Evolutionary conservation across 2,797 vertebrate species (phyloP), one percentile per base, ranked within the genome.

Genomic region (Ambastaia sidthimunki): DNA sequence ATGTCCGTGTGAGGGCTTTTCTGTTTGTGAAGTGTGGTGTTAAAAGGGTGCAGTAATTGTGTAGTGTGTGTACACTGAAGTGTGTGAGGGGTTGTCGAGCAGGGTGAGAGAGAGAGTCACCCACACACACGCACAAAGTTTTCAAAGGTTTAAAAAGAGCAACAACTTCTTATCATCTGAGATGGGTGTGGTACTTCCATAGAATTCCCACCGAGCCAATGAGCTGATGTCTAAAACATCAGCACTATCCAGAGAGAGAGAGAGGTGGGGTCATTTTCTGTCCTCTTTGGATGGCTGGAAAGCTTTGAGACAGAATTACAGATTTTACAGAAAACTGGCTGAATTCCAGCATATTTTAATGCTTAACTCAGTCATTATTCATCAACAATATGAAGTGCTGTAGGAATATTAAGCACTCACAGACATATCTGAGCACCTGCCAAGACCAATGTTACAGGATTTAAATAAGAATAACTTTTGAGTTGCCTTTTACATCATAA

Each of bases 121-220:
- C n/a, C 52, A 48, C 67, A 70, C 76, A n/a, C 52, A 41, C 9
- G 9, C 52, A 66, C 41, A 60, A 47, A 62, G n/a, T 71, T 48
- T 59, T 12, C 41, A 52, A 34, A 63, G 59, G 10, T 37, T 21
- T 1, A 60, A 78, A 44, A 71, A 63, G 31, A 72, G 16, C 21
- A 55, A 66, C 44, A 62, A 23, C 16, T 18, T 55, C 74, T 71
- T 80, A 66, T 79, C 69, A 28, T 66, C 86, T 84, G 84, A 75
- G 86, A 87, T 74, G 80, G 86, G 86, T 75, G 86, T 59, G 72
- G 75, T 80, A 69, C 82, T 86, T 86, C 85, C 85, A 81, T 80
- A 79, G 82, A 81, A 83, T 80, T 86, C 81, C 76, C 83, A 78
- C 57, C 63, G 72, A 80, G 83, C 84, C 81, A 59, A 70, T 82